These are phyloP conservation scores for Pandemis heparana DNA, from an alignment of 2,888 invertebrate species.

Conservation along the genomic window DNA sequence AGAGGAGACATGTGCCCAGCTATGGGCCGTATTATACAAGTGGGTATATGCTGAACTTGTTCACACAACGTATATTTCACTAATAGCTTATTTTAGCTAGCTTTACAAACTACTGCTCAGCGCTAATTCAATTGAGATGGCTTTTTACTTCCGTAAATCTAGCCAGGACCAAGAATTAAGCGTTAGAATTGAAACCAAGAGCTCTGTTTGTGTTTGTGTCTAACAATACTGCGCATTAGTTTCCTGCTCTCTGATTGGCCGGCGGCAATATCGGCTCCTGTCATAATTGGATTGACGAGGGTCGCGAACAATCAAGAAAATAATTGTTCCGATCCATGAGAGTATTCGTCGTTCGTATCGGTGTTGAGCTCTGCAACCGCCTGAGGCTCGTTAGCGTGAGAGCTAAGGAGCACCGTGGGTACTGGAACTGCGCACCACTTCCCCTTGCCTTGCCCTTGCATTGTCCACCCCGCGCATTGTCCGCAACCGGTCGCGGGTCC, in stretches of 20 bases:
- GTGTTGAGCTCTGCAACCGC: conserved; percentile 66
- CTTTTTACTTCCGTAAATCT: not conserved
- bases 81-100: not conserved
- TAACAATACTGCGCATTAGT: conserved; percentile 23
- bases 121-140: not conserved
- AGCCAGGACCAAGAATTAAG: not conserved
- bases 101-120: not conserved
- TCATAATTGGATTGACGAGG: conserved; percentile 72
- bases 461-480: conserved; percentile 69
- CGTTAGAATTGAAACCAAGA: not conserved
- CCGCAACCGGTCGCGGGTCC: conserved; percentile 63
- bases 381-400: conserved; percentile 63
- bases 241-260: conserved; percentile 26
- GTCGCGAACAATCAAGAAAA: conserved; percentile 51
- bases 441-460: conserved; percentile 69
- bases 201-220: not conserved
- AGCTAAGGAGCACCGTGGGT: conserved; percentile 54
- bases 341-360: conserved; percentile 61
- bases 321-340: conserved; percentile 67
- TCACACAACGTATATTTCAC: not conserved
- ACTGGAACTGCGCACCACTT: conserved; percentile 53
- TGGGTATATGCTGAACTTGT: too few relatives aligned
- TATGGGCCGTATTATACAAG: too few relatives aligned
- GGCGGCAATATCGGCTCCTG: conserved; percentile 43
- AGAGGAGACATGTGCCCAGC: too few relatives aligned